Base-by-base conservation (phyloP, 2,113 vertebrate genomes). In the Psilopsiagon aymara region DNA sequence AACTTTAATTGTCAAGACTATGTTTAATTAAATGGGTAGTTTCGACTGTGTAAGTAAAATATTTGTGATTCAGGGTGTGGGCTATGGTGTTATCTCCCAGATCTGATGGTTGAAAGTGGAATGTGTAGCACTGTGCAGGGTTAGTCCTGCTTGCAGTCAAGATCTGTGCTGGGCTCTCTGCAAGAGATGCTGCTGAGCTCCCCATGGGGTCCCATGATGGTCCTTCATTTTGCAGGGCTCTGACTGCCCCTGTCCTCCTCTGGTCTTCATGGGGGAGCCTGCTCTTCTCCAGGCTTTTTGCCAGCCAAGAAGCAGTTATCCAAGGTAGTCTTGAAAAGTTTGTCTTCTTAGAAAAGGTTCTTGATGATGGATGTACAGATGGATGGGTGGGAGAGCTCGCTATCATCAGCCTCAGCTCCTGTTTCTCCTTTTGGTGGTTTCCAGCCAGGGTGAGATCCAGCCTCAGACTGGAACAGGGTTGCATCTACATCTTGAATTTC, bases 191-290 rank as follows among this genome's bases (percentile, higher is more conserved):
- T 75, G 21, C 52, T 39, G 53, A 19, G 53, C 35, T 69, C 31
- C 52, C 23, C 1, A 2, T 0, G 5, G 18, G 16, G 29, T 53
- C 71, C 39, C 55, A 21, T 1, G 2, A 4, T 7, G 39, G 19
- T 17, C 62, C 62, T 62, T 59, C 0, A 6, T 39, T 73, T 28
- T 17, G 51, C 17, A 11, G 52, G 47, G 63, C 62, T 69, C 47
- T 43, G 69, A 33, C 18, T 1, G 3, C 35, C 76, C 49, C 70
- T 1, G 1, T 33, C 53, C 55, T 43, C 17, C 60, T 46, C 59
- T 11, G n/a, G 6, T 41, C 51, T 27, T n/a, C 6, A 5, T 1
- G 2, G 43, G 70, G 73, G 53, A 89, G 6, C 47, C 67, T 0
- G 1, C 31, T 49, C 52, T n/a, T 31, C 74, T 80, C 60, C 23